Percentiles rank a stretch among this genome's conserved stretches.
These are phyloP conservation scores for Sipha maydis DNA, from an alignment of 2,888 invertebrate species.

Conservation along the genomic window DNA sequence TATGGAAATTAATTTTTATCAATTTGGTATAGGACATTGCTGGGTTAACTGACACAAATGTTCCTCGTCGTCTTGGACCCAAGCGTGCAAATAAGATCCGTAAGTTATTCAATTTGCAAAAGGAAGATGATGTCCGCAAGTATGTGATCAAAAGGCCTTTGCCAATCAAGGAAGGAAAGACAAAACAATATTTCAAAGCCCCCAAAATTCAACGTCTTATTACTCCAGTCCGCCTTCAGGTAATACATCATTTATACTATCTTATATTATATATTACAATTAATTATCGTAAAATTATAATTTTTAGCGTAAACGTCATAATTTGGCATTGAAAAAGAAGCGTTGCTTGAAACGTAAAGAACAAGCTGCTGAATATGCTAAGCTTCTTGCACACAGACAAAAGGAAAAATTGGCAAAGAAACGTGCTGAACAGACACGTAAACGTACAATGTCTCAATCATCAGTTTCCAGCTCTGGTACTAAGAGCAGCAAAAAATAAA, in stretches of 20 bases:
- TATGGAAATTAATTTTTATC: slow-evolving; percentile 47
- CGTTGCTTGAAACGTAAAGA: slow-evolving; percentile 84
- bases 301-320: slow-evolving; percentile 84
- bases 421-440: slow-evolving; percentile 79
- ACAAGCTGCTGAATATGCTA: slow-evolving; percentile 90
- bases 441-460: slow-evolving; percentile 57
- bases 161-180: slow-evolving; percentile 82
- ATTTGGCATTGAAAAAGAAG: slow-evolving; percentile 87
- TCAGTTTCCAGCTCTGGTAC: slow-evolving; percentile 60
- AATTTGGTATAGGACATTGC: slow-evolving; percentile 80
- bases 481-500: slow-evolving; percentile 58
- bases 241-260: slow-evolving; percentile 65
- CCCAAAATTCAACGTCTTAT: slow-evolving; percentile 96
- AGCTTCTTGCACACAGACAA: slow-evolving; percentile 89
- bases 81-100: slow-evolving; percentile 97
- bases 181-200: slow-evolving; percentile 81
- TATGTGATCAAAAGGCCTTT: slow-evolving; percentile 94
- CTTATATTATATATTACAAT: neutral
- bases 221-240: slow-evolving; percentile 86
- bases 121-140: slow-evolving; percentile 96
- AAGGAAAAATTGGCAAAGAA: slow-evolving; percentile 85
- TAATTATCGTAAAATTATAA: neutral
- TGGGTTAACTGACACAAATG: slow-evolving; percentile 91
- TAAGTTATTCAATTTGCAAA: slow-evolving; percentile 93
- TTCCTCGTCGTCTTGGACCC: slow-evolving; percentile 95